Evolutionary conservation across 2,797 vertebrate species (phyloP).

Genomic region (Loriculus beryllinus): DNA sequence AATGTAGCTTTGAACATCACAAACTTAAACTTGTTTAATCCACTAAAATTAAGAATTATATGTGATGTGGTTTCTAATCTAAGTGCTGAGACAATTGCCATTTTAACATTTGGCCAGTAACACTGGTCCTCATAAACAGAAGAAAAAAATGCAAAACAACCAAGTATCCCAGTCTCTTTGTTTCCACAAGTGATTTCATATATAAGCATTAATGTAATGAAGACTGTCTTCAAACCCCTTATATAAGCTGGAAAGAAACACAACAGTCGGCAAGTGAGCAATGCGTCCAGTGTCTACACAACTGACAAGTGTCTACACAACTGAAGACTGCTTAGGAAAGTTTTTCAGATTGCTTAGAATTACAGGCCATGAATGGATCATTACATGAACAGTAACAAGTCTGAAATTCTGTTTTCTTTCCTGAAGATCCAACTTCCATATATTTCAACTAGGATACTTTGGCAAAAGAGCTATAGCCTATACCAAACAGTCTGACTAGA

Average conservation of each 20-base stretch:
- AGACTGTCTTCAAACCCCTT: not conserved
- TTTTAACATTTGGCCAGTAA: not conserved
- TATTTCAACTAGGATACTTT: not conserved
- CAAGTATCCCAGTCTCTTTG: not conserved
- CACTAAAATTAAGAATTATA: not conserved
- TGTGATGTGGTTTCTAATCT: not conserved
- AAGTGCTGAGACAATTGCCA: not conserved
- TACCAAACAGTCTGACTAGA: not conserved
- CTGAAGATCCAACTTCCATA: not conserved
- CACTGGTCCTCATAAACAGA: not conserved
- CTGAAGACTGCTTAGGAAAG: not conserved
- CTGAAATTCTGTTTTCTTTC: not conserved
- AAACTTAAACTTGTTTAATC: not conserved
- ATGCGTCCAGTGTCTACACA: not conserved
- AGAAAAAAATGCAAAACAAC: not conserved
- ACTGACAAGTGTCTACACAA: not conserved
- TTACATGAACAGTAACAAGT: not conserved
- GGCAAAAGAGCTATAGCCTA: not conserved
- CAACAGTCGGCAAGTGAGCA: not conserved
- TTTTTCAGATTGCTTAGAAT: not conserved
- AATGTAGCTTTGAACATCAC: not conserved
- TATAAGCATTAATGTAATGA: not conserved
- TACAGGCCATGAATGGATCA: not conserved
- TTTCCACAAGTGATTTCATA: not conserved
- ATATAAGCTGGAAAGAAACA: not conserved